Conservation (phyloP, 1,140 invertebrate species). For the Drosophila bocki region DNA sequence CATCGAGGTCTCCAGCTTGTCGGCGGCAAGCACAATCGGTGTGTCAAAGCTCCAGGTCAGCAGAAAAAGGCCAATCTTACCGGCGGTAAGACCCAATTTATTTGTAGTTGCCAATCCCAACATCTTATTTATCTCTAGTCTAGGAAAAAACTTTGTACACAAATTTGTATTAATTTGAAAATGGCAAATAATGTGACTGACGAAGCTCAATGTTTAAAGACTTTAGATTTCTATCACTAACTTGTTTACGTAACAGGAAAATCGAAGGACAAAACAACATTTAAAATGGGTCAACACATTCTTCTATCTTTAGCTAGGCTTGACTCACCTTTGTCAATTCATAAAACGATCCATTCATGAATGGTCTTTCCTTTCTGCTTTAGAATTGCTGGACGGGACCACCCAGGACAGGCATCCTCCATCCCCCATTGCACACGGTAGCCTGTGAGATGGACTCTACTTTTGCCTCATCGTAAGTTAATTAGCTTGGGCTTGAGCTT, state of each 20-base stretch:
- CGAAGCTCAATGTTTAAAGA: neutral
- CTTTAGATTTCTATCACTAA: neutral
- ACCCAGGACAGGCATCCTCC: conserved; percentile 18
- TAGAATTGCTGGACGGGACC: conserved; percentile 24
- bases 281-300: conserved; percentile 10
- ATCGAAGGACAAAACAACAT: neutral
- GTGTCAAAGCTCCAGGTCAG: neutral
- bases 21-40: neutral
- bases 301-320: neutral
- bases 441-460: conserved; percentile 12
- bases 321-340: conserved; percentile 14
- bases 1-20: neutral
- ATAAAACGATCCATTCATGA: conserved; percentile 37
- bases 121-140: neutral
- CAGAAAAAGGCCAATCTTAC: neutral
- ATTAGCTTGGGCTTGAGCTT: conserved; percentile 29
- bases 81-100: neutral
- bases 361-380: conserved; percentile 6
- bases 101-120: neutral
- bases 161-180: neutral
- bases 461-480: conserved; percentile 28
- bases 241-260: neutral
- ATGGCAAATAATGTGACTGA: neutral
- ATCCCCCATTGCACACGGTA: conserved; percentile 16
- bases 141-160: neutral